A percentile compares a stretch with the other conserved stretches of the same genome.
Evolutionary conservation across 2,797 vertebrate species (phyloP).

Genomic region (Psittacula derbiana): DNA sequence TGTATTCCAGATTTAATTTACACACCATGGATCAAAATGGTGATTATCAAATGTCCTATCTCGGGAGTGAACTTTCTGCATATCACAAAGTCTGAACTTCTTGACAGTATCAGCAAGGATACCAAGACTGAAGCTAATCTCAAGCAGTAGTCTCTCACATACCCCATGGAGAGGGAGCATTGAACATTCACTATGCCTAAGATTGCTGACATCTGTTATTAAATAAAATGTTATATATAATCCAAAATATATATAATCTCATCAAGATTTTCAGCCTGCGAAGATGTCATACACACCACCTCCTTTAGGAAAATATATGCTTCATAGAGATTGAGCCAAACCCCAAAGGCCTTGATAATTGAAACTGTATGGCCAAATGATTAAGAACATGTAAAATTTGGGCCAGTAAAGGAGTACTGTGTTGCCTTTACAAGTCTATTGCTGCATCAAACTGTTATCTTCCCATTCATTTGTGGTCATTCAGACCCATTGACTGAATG

Average conservation of each 20-base stretch:
- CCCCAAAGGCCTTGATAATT: neutral
- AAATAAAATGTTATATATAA: neutral
- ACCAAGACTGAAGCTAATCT: neutral
- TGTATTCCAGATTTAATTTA: neutral
- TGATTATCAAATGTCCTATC: neutral
- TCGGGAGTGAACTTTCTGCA: neutral
- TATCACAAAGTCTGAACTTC: neutral
- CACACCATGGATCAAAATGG: neutral
- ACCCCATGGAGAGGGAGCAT: neutral
- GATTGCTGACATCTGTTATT: neutral
- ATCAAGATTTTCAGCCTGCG: slow-evolving; percentile 18
- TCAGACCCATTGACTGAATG: neutral
- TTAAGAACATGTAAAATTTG: neutral
- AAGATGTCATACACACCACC: neutral
- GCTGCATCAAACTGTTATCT: neutral
- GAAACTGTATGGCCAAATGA: slow-evolving; percentile 3
- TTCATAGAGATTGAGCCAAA: slow-evolving; percentile 17
- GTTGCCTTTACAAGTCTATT: neutral
- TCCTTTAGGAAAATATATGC: neutral
- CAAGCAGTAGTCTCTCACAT: neutral
- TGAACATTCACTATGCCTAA: neutral
- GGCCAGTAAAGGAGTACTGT: neutral
- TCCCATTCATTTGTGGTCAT: neutral
- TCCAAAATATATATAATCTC: neutral
- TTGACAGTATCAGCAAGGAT: neutral